Conservation (phyloP, 2,797 vertebrate species). For the Epinephelus malabaricus region DNA sequence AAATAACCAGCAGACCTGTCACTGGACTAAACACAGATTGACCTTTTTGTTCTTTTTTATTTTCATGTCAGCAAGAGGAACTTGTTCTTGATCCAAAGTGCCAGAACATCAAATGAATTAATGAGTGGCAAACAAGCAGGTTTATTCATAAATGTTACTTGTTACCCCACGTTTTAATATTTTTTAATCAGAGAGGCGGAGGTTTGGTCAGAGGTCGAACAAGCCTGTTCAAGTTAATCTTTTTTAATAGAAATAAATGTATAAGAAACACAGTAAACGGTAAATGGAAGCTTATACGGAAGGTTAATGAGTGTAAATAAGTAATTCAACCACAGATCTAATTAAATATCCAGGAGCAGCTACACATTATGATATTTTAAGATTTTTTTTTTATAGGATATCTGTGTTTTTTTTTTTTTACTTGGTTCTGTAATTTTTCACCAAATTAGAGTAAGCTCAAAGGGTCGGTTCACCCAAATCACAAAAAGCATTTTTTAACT, state of each 20-base stretch:
- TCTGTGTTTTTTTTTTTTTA: no score
- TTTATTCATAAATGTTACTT: background rate
- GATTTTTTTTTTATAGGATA: background rate
- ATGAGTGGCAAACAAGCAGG: constrained; percentile 1
- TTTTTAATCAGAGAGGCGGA: background rate
- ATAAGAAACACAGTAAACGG: background rate
- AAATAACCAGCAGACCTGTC: background rate
- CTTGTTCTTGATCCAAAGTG: background rate
- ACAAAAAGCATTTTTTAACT: background rate
- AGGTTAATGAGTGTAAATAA: background rate
- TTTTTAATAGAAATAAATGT: background rate
- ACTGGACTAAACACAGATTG: background rate
- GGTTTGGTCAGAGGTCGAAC: background rate
- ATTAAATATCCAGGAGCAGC: background rate
- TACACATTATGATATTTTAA: background rate
- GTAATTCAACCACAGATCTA: background rate
- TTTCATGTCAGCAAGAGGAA: background rate
- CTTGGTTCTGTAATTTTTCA: no score
- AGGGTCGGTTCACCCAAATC: background rate
- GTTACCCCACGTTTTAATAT: background rate
- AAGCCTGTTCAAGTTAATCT: background rate
- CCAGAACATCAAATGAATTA: background rate
- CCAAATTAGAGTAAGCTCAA: background rate
- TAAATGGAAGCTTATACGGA: background rate
- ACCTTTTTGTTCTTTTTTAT: constrained; percentile 1